These are phyloP conservation scores for Julus scanicus DNA, from an alignment of 2,888 invertebrate genomes.

Conservation along the genomic window DNA sequence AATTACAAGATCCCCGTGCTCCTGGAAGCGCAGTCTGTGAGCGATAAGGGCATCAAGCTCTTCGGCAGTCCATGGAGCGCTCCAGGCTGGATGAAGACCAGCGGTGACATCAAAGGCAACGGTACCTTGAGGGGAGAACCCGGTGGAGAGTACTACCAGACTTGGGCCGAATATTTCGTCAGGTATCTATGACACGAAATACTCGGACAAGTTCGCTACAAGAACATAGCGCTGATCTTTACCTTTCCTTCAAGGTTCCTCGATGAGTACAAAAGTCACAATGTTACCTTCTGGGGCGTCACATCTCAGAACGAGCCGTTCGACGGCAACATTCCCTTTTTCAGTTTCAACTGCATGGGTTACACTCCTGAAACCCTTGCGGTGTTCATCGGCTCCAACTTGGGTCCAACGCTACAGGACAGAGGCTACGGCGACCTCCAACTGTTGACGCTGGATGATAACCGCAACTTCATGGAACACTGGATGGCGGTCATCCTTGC, in stretches of 20 bases:
- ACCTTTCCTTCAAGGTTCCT: too few relatives aligned
- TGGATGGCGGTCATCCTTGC: slow-evolving; percentile 70
- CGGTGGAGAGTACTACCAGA: slow-evolving; percentile 73
- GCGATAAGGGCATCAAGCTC: slow-evolving; percentile 62
- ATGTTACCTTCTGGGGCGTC: slow-evolving; percentile 68
- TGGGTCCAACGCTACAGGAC: slow-evolving; percentile 63
- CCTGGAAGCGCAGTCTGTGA: slow-evolving; percentile 62
- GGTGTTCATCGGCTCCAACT: slow-evolving; percentile 64
- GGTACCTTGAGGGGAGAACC: slow-evolving; percentile 66
- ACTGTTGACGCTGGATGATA: slow-evolving; percentile 80
- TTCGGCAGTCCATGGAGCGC: slow-evolving; percentile 71
- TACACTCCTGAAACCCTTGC: slow-evolving; percentile 64
- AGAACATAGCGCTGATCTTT: too few relatives aligned
- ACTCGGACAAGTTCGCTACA: too few relatives aligned
- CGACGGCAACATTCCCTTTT: slow-evolving; percentile 64
- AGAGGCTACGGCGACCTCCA: slow-evolving; percentile 72
- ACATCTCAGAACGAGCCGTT: slow-evolving; percentile 69
- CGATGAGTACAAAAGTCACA: slow-evolving; percentile 77
- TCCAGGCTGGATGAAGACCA: slow-evolving; percentile 72
- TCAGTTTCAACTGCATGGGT: slow-evolving; percentile 65
- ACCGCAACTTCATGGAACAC: slow-evolving; percentile 68
- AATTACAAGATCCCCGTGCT: slow-evolving; percentile 64
- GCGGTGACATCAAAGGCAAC: slow-evolving; percentile 66
- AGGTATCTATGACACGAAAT: too few relatives aligned
- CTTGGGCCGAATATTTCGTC: slow-evolving; percentile 84